These are phyloP conservation scores for Mellilla xanthometata DNA, from an alignment of 2,888 invertebrate genomes.

Conservation along the genomic window DNA sequence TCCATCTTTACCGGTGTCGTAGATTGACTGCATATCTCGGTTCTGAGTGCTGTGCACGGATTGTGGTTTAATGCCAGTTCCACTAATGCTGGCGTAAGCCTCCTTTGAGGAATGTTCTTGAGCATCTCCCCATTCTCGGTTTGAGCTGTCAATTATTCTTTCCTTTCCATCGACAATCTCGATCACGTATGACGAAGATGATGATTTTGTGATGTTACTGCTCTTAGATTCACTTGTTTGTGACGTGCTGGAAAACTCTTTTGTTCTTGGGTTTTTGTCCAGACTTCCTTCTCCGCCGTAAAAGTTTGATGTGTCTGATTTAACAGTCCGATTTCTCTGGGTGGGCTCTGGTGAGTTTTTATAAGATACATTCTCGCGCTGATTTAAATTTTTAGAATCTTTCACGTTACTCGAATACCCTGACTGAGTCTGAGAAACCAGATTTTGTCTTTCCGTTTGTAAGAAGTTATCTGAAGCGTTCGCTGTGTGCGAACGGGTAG, in stretches of 20 bases:
- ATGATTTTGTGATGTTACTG: slow-evolving; percentile 81
- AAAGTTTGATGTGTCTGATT: slow-evolving; percentile 63
- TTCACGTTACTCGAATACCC: slow-evolving; percentile 35
- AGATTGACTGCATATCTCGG: slow-evolving; percentile 79
- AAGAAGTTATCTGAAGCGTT: slow-evolving; percentile 67
- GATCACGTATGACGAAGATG: slow-evolving; percentile 85
- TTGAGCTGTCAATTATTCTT: slow-evolving; percentile 82
- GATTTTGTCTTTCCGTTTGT: slow-evolving; percentile 67
- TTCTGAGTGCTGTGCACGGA: slow-evolving; percentile 77
- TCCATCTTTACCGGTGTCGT: slow-evolving; percentile 81
- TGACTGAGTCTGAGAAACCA: slow-evolving; percentile 52
- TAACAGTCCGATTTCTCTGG: slow-evolving; percentile 50
- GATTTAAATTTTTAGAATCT: slow-evolving; percentile 51
- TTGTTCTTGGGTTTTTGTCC: slow-evolving; percentile 58
- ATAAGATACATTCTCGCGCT: slow-evolving; percentile 56
- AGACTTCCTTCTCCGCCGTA: slow-evolving; percentile 64
- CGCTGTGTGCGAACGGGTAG: slow-evolving; percentile 60
- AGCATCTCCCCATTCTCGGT: slow-evolving; percentile 81
- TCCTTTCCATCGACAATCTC: slow-evolving; percentile 86
- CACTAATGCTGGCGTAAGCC: slow-evolving; percentile 76
- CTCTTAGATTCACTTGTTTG: slow-evolving; percentile 78
- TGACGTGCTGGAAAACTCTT: slow-evolving; percentile 64
- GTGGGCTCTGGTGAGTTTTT: slow-evolving; percentile 54
- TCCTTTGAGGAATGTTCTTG: slow-evolving; percentile 75
- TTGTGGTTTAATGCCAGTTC: slow-evolving; percentile 82